Conservation (phyloP, 2,113 vertebrate genomes). For the Potamarius usumacintae region DNA sequence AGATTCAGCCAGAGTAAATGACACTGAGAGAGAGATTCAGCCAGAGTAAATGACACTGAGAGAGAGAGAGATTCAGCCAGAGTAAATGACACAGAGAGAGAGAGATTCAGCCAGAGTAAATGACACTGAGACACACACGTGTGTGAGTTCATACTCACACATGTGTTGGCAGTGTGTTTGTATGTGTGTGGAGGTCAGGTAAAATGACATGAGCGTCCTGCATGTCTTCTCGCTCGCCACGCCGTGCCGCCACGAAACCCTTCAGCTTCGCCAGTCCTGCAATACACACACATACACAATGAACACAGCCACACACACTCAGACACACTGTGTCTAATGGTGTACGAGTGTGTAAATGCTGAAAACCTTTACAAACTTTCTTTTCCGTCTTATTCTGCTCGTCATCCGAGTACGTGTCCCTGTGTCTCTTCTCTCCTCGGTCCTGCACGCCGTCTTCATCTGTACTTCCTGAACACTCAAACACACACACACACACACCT, state of each 20-base stretch:
- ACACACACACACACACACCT: background rate
- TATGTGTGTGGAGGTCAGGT: slow-evolving; percentile 77
- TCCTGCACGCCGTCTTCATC: slow-evolving; percentile 54
- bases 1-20: too few species aligned
- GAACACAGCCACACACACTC: slow-evolving; percentile 38
- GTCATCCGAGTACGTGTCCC: slow-evolving; percentile 66
- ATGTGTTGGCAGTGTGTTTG: slow-evolving; percentile 71
- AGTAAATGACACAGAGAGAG: background rate
- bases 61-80: too few species aligned
- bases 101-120: background rate
- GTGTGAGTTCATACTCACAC: slow-evolving; percentile 78
- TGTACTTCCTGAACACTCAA: slow-evolving; percentile 33
- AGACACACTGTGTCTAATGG: slow-evolving; percentile 24
- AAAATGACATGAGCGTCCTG: slow-evolving; percentile 92
- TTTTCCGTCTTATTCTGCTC: slow-evolving; percentile 79
- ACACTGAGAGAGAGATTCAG: background rate
- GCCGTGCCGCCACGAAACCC: slow-evolving; percentile 86
- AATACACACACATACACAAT: slow-evolving; percentile 26
- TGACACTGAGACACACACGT: background rate
- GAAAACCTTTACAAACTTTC: slow-evolving; percentile 99
- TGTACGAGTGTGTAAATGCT: slow-evolving; percentile 73
- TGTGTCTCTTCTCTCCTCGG: slow-evolving; percentile 79
- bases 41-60: background rate
- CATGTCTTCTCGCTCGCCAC: slow-evolving; percentile 94
- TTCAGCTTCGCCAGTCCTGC: slow-evolving; percentile 74